These are phyloP conservation scores for Rana temporaria DNA, from an alignment of 2,113 vertebrate species.

Conservation along the genomic window DNA sequence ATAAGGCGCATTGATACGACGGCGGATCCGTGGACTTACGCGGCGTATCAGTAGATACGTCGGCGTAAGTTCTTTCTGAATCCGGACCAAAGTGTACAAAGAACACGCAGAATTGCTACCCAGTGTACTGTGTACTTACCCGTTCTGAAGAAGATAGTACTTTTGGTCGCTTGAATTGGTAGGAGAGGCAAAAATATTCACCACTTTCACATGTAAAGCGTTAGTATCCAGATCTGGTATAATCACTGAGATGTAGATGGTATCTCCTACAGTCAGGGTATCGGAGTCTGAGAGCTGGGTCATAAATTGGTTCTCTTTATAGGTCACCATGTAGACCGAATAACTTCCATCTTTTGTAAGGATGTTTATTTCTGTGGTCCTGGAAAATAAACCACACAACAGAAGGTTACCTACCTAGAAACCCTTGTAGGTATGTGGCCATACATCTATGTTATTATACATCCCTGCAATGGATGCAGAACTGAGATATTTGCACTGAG, in stretches of 20 bases:
- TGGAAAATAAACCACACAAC: not conserved
- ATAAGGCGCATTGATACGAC: too few relatives aligned
- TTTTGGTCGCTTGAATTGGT: not conserved
- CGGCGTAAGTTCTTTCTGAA: too few relatives aligned
- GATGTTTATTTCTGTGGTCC: not conserved
- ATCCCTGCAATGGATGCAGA: too few relatives aligned
- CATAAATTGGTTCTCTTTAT: not conserved
- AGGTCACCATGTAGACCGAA: not conserved
- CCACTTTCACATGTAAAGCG: not conserved
- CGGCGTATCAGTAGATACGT: too few relatives aligned
- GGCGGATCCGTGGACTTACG: too few relatives aligned
- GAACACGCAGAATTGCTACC: too few relatives aligned
- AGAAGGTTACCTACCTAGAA: not conserved
- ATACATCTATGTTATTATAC: too few relatives aligned
- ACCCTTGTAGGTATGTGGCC: not conserved
- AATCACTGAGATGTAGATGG: not conserved
- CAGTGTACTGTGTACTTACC: not conserved
- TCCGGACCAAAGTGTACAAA: too few relatives aligned
- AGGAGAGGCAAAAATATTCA: not conserved
- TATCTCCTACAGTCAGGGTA: not conserved
- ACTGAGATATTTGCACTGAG: too few relatives aligned
- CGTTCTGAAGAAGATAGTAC: not conserved
- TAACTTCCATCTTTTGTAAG: too few relatives aligned
- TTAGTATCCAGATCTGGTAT: not conserved
- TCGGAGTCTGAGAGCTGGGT: not conserved